Conservation (phyloP, 2,888 invertebrate genomes). For the Caenorhabditis doughertyi region DNA sequence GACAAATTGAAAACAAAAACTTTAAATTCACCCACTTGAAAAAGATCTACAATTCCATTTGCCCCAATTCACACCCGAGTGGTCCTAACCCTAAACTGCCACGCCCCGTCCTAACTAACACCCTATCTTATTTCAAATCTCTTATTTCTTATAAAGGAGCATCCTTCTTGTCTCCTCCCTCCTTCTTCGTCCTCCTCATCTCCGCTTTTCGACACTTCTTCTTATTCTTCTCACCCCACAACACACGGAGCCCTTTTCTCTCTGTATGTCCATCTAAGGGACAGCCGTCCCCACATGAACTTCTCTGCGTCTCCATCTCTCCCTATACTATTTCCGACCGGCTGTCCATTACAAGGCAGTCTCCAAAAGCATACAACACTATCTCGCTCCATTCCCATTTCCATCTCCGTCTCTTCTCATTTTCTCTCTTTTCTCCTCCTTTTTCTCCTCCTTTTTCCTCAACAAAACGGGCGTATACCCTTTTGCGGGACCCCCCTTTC, state of each 20-base stretch:
- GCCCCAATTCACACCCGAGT: no score
- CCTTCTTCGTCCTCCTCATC: slow-evolving; percentile 32
- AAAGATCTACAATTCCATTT: no score
- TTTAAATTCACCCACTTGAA: no score
- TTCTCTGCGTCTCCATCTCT: slow-evolving; percentile 25
- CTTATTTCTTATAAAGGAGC: background rate
- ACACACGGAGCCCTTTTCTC: slow-evolving; percentile 18
- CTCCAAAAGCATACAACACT: slow-evolving; percentile 21
- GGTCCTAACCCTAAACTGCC: background rate
- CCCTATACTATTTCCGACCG: slow-evolving; percentile 14
- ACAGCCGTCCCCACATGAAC: no score
- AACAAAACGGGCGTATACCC: slow-evolving; percentile 57
- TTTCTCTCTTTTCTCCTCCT: background rate
- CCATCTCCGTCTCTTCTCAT: background rate
- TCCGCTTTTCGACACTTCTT: slow-evolving; percentile 57
- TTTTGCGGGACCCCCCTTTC: slow-evolving; percentile 41
- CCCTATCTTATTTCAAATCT: slow-evolving; percentile 44
- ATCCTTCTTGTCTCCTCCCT: background rate
- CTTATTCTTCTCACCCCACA: no score
- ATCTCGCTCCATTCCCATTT: background rate
- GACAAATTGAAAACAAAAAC: no score
- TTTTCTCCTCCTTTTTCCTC: slow-evolving; percentile 6
- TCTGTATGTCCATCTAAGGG: slow-evolving; percentile 44
- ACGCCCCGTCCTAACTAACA: background rate
- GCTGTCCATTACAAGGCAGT: slow-evolving; percentile 55